A percentile compares a stretch with the other conserved stretches of the same genome.
These are phyloP conservation scores for Eptesicus fuscus DNA, from an alignment of 2,113 vertebrate species.

Conservation along the genomic window DNA sequence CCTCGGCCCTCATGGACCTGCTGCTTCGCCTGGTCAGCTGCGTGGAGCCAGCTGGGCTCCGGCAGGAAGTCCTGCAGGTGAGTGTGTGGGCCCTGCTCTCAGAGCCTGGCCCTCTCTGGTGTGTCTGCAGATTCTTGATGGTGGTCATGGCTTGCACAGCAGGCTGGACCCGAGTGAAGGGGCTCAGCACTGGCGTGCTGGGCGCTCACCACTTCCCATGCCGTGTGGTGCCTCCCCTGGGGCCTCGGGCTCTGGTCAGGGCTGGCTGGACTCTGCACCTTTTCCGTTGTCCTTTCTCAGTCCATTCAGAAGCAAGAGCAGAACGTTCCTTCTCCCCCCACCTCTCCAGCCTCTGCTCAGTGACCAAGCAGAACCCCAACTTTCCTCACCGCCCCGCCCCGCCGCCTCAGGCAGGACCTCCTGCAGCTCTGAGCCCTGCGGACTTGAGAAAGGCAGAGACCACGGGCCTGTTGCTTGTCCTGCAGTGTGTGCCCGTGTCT, in stretches of 20 bases:
- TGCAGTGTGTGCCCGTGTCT: not conserved
- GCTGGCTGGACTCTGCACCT: not conserved
- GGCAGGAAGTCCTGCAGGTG: conserved; percentile 94
- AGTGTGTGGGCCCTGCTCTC: conserved; percentile 52
- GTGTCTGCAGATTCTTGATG: not conserved
- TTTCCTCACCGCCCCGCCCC: not conserved
- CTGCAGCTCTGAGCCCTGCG: not conserved
- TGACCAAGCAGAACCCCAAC: too few species aligned
- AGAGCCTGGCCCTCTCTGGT: accelerated
- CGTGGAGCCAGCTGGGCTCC: conserved; percentile 91
- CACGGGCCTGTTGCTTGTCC: not conserved
- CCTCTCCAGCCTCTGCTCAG: not conserved
- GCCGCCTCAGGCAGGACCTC: not conserved
- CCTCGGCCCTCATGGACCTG: conserved; percentile 98
- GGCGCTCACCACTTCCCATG: not conserved
- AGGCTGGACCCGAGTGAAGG: not conserved
- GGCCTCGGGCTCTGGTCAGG: not conserved
- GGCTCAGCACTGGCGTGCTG: not conserved
- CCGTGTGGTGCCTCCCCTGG: accelerated
- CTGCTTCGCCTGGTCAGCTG: conserved; percentile 96
- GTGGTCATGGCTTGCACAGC: not conserved
- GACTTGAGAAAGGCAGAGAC: not conserved
- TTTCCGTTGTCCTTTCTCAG: not conserved
- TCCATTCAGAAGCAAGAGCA: not conserved
- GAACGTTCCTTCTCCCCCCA: not conserved